A percentile compares a stretch with the other conserved stretches of the same genome.
phyloP scores from a whole-genome alignment of 2,113 vertebrate species.

The Rynchops niger region DNA sequence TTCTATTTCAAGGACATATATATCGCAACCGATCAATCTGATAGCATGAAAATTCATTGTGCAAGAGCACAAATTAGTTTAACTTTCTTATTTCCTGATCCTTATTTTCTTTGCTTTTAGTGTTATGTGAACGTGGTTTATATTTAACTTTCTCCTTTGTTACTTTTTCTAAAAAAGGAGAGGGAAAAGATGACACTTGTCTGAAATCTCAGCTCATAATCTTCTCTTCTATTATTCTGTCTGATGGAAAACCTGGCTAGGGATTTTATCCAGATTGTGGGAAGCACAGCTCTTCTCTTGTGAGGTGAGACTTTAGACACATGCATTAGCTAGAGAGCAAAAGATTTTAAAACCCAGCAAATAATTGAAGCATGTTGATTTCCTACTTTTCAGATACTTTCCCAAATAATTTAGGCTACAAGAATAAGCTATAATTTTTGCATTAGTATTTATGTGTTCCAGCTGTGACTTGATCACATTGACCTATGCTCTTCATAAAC shows the following conservation, averaged over 20 bases:
- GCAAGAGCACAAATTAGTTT: background rate
- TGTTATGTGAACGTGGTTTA: background rate
- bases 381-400: background rate
- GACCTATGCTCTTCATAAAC: background rate
- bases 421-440: constrained; percentile 9
- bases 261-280: background rate
- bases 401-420: constrained; percentile 3
- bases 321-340: background rate
- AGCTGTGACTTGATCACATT: background rate
- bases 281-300: background rate
- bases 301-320: background rate
- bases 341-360: background rate
- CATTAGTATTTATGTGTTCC: background rate
- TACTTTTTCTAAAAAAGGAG: background rate
- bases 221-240: background rate
- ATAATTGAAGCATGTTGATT: background rate
- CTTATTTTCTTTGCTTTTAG: background rate
- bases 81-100: background rate
- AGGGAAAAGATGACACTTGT: background rate
- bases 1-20: background rate
- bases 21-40: background rate
- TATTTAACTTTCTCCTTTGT: background rate
- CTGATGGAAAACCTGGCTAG: background rate
- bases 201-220: background rate
- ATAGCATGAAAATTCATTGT: background rate